A percentile compares a stretch with the other conserved stretches of the same genome.
phyloP scores from a whole-genome alignment of 64 coral and sea anemone species.

The Anthopleura sola region DNA sequence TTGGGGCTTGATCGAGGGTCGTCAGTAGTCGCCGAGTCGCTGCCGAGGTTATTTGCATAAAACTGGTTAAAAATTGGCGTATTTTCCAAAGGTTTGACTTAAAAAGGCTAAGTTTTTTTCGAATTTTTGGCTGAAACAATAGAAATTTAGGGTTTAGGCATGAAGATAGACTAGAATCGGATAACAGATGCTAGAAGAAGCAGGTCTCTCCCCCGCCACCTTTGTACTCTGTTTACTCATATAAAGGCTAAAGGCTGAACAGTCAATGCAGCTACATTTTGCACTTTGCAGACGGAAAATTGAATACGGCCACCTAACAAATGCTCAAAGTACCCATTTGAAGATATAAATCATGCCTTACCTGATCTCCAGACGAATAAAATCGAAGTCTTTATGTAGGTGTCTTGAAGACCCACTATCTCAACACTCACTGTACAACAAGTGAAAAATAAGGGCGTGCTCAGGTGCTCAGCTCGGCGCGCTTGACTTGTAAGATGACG shows the following conservation, averaged over 20 bases:
- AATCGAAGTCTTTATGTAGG: not conserved
- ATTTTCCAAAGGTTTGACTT: not conserved
- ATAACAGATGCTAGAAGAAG: not conserved
- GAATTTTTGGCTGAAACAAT: not conserved
- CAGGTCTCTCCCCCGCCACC: no score
- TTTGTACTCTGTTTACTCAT: no score
- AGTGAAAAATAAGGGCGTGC: no score
- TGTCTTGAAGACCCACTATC: not conserved
- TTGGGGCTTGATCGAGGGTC: not conserved
- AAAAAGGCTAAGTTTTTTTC: not conserved
- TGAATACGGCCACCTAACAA: not conserved
- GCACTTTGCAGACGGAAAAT: not conserved
- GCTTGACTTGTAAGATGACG: not conserved
- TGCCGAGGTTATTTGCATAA: no score
- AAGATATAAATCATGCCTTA: not conserved
- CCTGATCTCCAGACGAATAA: not conserved
- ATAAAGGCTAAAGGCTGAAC: not conserved
- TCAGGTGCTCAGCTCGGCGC: no score
- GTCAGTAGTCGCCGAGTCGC: not conserved
- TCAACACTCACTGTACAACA: not conserved
- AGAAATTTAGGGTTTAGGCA: not conserved
- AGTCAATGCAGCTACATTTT: not conserved
- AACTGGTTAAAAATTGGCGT: not conserved
- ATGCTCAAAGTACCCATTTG: not conserved
- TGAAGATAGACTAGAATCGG: not conserved